phyloP scores from a whole-genome alignment of 2,797 vertebrate genomes.

The Myotis daubentonii region DNA sequence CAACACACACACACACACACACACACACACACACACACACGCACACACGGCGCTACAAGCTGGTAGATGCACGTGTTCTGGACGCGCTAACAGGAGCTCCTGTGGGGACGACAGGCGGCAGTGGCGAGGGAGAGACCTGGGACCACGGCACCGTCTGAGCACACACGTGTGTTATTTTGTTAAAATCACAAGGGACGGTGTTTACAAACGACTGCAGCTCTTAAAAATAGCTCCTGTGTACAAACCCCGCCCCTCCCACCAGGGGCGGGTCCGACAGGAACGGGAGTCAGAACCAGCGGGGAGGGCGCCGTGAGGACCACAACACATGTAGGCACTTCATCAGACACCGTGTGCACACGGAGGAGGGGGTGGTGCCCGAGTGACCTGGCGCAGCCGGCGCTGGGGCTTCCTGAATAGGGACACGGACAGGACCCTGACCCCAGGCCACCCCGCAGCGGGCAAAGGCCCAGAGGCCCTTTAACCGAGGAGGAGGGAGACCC shows the following conservation, averaged over 20 bases:
- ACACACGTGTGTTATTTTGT: background rate
- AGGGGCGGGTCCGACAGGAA: background rate
- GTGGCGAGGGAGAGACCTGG: background rate
- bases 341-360: constrained; percentile 25
- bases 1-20: too few relatives aligned
- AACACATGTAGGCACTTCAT: constrained; percentile 81
- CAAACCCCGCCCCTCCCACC: constrained; percentile 60
- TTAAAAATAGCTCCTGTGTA: constrained; percentile 21
- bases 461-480: fast-evolving
- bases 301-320: constrained; percentile 41
- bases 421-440: background rate
- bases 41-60: background rate
- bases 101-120: background rate
- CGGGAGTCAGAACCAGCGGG: constrained; percentile 9
- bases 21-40: too few relatives aligned
- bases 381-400: background rate
- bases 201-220: constrained; percentile 14
- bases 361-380: background rate
- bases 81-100: background rate
- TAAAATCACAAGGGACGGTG: background rate
- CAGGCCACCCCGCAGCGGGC: background rate
- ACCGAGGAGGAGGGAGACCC: background rate
- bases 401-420: background rate
- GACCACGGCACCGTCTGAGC: background rate
- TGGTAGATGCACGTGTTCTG: background rate